These are phyloP conservation scores for Pygocentrus nattereri DNA, from an alignment of 2,797 vertebrate genomes.

Conservation along the genomic window DNA sequence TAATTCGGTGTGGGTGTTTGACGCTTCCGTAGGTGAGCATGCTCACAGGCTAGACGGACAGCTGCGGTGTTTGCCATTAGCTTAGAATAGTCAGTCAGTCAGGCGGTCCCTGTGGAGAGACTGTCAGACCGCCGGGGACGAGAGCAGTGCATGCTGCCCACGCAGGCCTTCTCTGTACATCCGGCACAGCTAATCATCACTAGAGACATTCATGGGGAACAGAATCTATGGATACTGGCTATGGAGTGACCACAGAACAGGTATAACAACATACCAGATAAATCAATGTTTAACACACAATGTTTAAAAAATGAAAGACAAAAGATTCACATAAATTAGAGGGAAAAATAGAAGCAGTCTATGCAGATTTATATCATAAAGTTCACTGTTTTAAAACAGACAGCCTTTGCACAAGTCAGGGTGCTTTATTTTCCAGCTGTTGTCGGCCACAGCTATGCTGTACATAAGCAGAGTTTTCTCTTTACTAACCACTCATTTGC, in stretches of 20 bases:
- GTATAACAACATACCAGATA: background rate
- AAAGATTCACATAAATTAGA: too few relatives aligned
- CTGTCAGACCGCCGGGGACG: slow-evolving; percentile 54
- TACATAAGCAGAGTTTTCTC: too few relatives aligned
- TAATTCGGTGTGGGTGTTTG: slow-evolving; percentile 40
- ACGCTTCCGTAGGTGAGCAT: slow-evolving; percentile 31
- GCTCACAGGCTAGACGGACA: slow-evolving; percentile 36
- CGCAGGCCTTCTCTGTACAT: slow-evolving; percentile 45
- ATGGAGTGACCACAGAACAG: background rate
- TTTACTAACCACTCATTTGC: too few relatives aligned
- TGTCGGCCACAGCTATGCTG: too few relatives aligned
- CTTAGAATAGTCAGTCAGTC: slow-evolving; percentile 51
- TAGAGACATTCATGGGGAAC: background rate
- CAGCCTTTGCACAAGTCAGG: too few relatives aligned
- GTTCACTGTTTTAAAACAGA: too few relatives aligned
- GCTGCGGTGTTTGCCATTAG: slow-evolving; percentile 51
- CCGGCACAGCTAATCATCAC: slow-evolving; percentile 36
- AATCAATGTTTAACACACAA: background rate
- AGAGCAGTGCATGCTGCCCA: slow-evolving; percentile 48
- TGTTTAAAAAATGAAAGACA: background rate
- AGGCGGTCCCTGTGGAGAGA: slow-evolving; percentile 53
- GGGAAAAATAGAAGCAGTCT: too few relatives aligned
- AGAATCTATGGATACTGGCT: background rate
- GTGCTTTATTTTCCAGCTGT: too few relatives aligned
- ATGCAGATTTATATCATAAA: too few relatives aligned